Evolutionary conservation across 2,113 vertebrate species (phyloP).

Genomic region (Pipa parva): DNA sequence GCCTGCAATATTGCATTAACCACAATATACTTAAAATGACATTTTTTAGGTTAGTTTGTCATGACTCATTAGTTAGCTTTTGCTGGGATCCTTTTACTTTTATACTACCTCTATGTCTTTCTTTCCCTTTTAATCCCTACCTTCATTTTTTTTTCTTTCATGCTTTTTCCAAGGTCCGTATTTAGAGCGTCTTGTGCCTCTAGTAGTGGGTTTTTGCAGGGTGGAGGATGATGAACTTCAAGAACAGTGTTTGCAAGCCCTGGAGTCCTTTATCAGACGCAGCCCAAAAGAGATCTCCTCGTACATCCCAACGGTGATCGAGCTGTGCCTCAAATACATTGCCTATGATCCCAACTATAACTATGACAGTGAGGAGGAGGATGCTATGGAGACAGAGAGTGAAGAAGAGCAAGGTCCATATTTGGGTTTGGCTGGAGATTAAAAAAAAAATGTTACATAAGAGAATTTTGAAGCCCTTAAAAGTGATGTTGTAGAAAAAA

Average conservation of each 20-base stretch:
- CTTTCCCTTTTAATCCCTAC: not conserved
- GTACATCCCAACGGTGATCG: slow-evolving; percentile 74
- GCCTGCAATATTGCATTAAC: too few species aligned
- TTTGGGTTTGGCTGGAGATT: too few species aligned
- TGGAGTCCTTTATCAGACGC: slow-evolving; percentile 85
- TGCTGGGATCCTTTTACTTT: too few species aligned
- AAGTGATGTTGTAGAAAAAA: too few species aligned
- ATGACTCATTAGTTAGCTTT: too few species aligned
- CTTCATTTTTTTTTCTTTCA: not conserved
- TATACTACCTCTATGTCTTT: not conserved
- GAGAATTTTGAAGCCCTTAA: too few species aligned
- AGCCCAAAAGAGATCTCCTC: slow-evolving; percentile 88
- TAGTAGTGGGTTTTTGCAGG: slow-evolving; percentile 79
- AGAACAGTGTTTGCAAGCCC: slow-evolving; percentile 89
- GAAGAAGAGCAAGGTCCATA: slow-evolving; percentile 74
- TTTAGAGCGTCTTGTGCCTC: slow-evolving; percentile 82
- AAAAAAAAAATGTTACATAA: too few species aligned
- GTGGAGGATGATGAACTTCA: slow-evolving; percentile 88
- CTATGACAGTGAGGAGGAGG: slow-evolving; percentile 77
- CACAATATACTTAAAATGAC: too few species aligned
- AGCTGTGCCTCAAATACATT: slow-evolving; percentile 83
- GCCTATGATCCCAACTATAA: slow-evolving; percentile 93
- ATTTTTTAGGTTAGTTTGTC: too few species aligned
- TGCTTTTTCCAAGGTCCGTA: slow-evolving; percentile 66
- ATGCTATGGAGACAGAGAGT: slow-evolving; percentile 81